Conservation (phyloP, 2,888 invertebrate genomes). For the Girardia tigrina region DNA sequence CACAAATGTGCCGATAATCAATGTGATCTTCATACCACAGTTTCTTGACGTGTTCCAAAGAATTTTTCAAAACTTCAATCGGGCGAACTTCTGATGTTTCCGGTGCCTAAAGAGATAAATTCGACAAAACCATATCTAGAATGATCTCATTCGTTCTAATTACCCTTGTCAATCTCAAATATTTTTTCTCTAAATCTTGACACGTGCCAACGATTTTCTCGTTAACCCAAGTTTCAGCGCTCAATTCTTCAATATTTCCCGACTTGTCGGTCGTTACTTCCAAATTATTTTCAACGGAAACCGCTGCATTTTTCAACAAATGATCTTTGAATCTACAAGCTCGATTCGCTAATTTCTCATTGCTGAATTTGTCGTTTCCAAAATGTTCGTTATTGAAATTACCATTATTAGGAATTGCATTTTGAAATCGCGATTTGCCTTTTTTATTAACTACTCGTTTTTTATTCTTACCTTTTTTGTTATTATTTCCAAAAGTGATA, state of each 20-base stretch:
- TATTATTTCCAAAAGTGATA: neutral
- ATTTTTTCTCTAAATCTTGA: slow-evolving; percentile 82
- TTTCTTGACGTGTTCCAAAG: slow-evolving; percentile 74
- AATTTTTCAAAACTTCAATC: slow-evolving; percentile 65
- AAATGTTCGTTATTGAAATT: neutral
- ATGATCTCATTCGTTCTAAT: neutral
- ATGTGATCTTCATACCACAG: slow-evolving; percentile 66
- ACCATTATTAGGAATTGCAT: neutral
- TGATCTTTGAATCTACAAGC: neutral
- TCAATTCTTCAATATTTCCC: too few relatives aligned
- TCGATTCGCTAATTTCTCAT: neutral
- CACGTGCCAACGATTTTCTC: slow-evolving; percentile 83
- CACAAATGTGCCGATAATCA: slow-evolving; percentile 90
- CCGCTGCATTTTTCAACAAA: neutral
- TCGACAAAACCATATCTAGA: neutral
- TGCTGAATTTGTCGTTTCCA: neutral
- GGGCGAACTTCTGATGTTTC: slow-evolving; percentile 62
- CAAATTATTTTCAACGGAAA: neutral
- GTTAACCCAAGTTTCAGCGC: slow-evolving; percentile 56
- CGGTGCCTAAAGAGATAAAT: slow-evolving; percentile 78
- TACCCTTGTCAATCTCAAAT: slow-evolving; percentile 58
- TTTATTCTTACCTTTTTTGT: neutral
- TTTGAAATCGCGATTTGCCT: neutral
- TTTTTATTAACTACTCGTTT: neutral
- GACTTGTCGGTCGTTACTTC: neutral